Evolutionary conservation across 2,888 invertebrate genomes (phyloP).

Genomic region (Pocota personata): DNA sequence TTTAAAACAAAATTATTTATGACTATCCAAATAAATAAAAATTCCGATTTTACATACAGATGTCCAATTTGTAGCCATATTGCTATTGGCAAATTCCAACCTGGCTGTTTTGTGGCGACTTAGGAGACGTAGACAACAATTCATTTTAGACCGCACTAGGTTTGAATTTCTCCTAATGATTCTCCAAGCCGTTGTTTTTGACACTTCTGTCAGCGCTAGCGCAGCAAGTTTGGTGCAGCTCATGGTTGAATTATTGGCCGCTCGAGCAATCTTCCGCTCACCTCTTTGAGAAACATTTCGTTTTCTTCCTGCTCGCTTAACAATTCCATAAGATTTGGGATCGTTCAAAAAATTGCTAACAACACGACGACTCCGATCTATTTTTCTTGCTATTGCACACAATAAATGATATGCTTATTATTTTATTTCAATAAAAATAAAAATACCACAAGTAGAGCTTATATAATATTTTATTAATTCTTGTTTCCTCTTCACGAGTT

Average conservation of each 20-base stretch:
- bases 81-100: not conserved
- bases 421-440: too few relatives aligned
- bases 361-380: not conserved
- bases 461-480: too few relatives aligned
- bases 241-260: not conserved
- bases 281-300: too few relatives aligned
- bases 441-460: too few relatives aligned
- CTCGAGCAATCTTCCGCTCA: not conserved
- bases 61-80: not conserved
- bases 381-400: not conserved
- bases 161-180: not conserved
- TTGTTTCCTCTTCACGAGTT: too few relatives aligned
- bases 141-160: not conserved
- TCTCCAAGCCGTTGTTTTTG: too few relatives aligned
- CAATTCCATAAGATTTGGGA: not conserved
- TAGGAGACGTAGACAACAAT: not conserved
- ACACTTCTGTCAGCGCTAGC: not conserved
- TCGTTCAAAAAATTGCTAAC: not conserved
- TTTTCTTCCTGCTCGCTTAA: too few relatives aligned
- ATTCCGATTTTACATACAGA: not conserved
- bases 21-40: not conserved
- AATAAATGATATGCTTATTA: too few relatives aligned
- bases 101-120: too few relatives aligned
- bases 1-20: not conserved
- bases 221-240: too few relatives aligned